Percentiles rank a stretch among this genome's conserved stretches.
Conservation (phyloP, 1,140 invertebrate species). For the Chelonus insularis region DNA sequence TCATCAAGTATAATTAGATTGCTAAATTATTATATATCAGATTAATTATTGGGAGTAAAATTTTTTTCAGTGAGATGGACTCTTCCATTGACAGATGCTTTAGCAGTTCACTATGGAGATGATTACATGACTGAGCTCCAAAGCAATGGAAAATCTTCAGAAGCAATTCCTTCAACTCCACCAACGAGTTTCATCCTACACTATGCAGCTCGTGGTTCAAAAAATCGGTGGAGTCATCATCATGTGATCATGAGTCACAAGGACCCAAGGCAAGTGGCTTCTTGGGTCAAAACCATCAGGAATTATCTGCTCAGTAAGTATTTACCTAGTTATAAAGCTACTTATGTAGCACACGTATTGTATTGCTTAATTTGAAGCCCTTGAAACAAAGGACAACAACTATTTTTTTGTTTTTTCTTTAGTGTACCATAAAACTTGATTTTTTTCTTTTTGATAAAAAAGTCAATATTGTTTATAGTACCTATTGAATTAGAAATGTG, state of each 20-base stretch:
- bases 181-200: constrained; percentile 66
- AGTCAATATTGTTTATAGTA: neutral
- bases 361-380: too few species aligned
- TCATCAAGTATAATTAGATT: too few species aligned
- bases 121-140: constrained; percentile 42
- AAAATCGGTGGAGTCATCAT: constrained; percentile 66
- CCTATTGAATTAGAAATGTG: neutral
- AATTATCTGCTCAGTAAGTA: constrained; percentile 60
- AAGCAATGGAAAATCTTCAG: constrained; percentile 32
- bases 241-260: constrained; percentile 65
- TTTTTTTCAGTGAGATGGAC: constrained; percentile 58
- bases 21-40: too few species aligned
- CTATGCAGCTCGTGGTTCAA: constrained; percentile 64
- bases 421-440: too few species aligned
- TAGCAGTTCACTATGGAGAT: constrained; percentile 60
- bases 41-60: constrained; percentile 8
- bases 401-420: too few species aligned
- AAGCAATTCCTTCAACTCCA: constrained; percentile 41
- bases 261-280: constrained; percentile 65
- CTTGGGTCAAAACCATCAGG: constrained; percentile 67
- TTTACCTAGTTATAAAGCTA: too few species aligned
- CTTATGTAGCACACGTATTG: too few species aligned
- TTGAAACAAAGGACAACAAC: too few species aligned
- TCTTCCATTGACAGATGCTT: constrained; percentile 60
- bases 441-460: constrained; percentile 2